Evolutionary conservation across 2,797 vertebrate species (phyloP).

Genomic region (Discoglossus pictus): DNA sequence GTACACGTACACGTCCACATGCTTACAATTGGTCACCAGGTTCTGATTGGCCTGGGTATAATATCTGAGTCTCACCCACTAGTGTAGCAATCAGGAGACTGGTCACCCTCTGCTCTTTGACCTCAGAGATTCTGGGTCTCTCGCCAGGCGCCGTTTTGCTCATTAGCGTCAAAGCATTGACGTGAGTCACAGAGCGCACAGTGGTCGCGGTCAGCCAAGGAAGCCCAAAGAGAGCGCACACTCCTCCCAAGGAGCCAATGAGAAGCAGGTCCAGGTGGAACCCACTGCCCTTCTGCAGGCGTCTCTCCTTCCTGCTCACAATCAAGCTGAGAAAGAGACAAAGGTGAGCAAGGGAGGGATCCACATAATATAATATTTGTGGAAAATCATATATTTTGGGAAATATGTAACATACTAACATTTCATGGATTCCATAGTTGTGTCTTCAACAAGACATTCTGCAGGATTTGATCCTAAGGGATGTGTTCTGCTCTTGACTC

Average conservation of each 20-base stretch:
- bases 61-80: conserved; percentile 75
- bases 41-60: too few relatives aligned
- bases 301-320: conserved; percentile 93
- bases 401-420: too few relatives aligned
- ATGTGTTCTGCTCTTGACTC: too few relatives aligned
- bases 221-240: conserved; percentile 93
- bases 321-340: conserved; percentile 77
- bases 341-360: background rate
- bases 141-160: conserved; percentile 95
- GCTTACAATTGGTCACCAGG: too few relatives aligned
- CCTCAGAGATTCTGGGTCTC: conserved; percentile 75
- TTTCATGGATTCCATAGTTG: too few relatives aligned
- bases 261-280: conserved; percentile 96
- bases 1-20: too few relatives aligned
- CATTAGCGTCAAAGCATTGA: conserved; percentile 96
- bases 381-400: too few relatives aligned
- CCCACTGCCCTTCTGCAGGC: conserved; percentile 89
- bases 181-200: conserved; percentile 92
- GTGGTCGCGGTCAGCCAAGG: conserved; percentile 96
- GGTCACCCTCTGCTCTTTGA: conserved; percentile 67
- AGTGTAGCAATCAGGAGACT: conserved; percentile 67
- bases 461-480: too few relatives aligned
- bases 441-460: too few relatives aligned
- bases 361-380: too few relatives aligned
- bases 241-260: conserved; percentile 87